A percentile compares a stretch with the other conserved stretches of the same genome.
Conservation (phyloP, 2,113 vertebrate species). For the Nannospalax galili region DNA sequence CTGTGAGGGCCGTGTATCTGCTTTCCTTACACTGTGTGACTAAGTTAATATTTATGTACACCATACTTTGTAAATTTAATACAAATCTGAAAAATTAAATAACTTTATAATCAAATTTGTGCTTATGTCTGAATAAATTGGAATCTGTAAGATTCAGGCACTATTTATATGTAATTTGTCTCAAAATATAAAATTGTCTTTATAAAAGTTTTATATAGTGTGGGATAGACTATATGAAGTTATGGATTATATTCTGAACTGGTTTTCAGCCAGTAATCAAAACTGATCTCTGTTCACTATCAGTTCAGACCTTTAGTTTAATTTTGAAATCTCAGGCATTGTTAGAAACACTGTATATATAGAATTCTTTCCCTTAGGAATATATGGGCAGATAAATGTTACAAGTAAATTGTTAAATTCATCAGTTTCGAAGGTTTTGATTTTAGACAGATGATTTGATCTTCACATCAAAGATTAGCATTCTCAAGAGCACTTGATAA, state of each 20-base stretch:
- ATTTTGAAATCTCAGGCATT: conserved; percentile 51
- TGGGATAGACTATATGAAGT: conserved; percentile 42
- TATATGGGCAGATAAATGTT: conserved; percentile 45
- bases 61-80: conserved; percentile 74
- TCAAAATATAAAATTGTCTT: conserved; percentile 61
- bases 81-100: conserved; percentile 74
- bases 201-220: conserved; percentile 46
- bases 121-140: conserved; percentile 74
- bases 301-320: conserved; percentile 47
- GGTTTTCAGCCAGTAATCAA: conserved; percentile 44
- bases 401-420: conserved; percentile 35
- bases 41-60: conserved; percentile 80
- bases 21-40: conserved; percentile 62
- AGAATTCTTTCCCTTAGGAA: conserved; percentile 19
- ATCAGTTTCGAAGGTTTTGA: conserved; percentile 49
- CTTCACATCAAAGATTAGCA: conserved; percentile 7
- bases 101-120: conserved; percentile 61
- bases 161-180: conserved; percentile 71
- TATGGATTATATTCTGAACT: conserved; percentile 27
- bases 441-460: conserved; percentile 39
- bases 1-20: conserved; percentile 62
- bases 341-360: conserved; percentile 22
- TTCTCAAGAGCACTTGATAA: conserved; percentile 53
- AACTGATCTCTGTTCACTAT: conserved; percentile 59
- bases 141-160: conserved; percentile 63